phyloP scores from a whole-genome alignment of 2,888 invertebrate species.

The Rhamphomyia laevipes region DNA sequence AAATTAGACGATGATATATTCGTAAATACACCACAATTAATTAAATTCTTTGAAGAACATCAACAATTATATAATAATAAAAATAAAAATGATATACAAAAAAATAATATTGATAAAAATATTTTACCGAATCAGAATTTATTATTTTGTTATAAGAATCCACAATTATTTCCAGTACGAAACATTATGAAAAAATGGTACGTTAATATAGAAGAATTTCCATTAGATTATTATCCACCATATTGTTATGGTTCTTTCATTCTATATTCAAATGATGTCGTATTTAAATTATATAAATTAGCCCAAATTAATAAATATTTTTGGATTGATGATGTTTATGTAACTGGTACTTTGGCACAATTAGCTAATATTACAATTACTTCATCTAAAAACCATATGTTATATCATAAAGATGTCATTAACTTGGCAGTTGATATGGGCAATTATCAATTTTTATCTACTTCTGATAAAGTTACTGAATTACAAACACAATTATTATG shows the following conservation, averaged over 20 bases:
- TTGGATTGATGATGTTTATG: constrained; percentile 75
- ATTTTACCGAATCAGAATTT: constrained; percentile 38
- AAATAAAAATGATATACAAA: constrained; percentile 25
- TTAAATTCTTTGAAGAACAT: constrained; percentile 37
- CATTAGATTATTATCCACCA: constrained; percentile 50
- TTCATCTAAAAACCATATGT: constrained; percentile 21
- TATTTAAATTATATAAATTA: constrained; percentile 43
- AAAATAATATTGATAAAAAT: too few species aligned
- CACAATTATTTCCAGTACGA: constrained; percentile 44
- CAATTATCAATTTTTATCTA: constrained; percentile 26
- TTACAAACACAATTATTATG: constrained; percentile 38
- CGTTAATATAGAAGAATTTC: constrained; percentile 55
- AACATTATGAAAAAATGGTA: constrained; percentile 64
- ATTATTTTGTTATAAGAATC: constrained; percentile 50
- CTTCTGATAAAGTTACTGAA: constrained; percentile 35
- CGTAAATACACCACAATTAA: constrained; percentile 52
- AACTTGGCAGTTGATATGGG: too few species aligned
- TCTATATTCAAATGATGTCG: constrained; percentile 52
- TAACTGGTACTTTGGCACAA: constrained; percentile 54
- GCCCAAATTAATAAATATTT: constrained; percentile 55
- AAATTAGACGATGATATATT: constrained; percentile 72
- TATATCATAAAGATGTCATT: too few species aligned
- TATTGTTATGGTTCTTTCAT: constrained; percentile 67
- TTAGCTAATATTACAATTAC: constrained; percentile 41
- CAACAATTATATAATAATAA: constrained; percentile 11